A percentile compares a stretch with the other conserved stretches of the same genome.
Conservation (phyloP, 2,797 vertebrate species). For the Acropternis orthonyx region DNA sequence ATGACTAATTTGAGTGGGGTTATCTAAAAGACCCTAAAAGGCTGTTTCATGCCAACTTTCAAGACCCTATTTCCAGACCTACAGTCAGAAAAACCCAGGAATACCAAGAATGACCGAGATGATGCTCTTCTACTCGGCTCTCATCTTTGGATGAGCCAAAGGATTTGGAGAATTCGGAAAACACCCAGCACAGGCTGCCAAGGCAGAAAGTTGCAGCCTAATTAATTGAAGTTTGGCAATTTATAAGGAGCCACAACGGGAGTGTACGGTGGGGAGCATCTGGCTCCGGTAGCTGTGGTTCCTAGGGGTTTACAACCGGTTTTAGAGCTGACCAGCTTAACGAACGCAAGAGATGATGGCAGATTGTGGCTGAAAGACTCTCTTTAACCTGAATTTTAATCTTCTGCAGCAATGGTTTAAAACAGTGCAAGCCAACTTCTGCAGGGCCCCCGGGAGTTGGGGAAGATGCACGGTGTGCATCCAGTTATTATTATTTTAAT, state of each 20-base stretch:
- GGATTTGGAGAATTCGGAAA: fast-evolving
- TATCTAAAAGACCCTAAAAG: not conserved
- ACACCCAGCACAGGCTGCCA: not conserved
- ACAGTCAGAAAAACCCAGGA: not conserved
- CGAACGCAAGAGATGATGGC: not conserved
- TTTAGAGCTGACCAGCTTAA: not conserved
- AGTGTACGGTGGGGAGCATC: not conserved
- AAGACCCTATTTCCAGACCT: not conserved
- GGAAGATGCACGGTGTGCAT: not conserved
- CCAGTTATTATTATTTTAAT: not conserved
- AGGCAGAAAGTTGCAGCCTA: not conserved
- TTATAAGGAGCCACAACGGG: not conserved
- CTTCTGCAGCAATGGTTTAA: not conserved
- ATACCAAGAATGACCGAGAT: not conserved
- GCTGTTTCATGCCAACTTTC: not conserved
- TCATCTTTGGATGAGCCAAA: not conserved
- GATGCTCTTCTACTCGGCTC: not conserved
- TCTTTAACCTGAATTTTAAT: not conserved
- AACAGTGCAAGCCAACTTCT: not conserved
- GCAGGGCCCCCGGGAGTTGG: not conserved
- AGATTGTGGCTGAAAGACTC: not conserved
- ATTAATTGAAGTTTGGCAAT: not conserved
- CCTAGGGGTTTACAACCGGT: not conserved
- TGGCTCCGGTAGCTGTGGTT: not conserved
- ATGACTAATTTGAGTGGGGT: not conserved